Conservation (phyloP, 2,888 invertebrate genomes). For the Heliothis peltigera region DNA sequence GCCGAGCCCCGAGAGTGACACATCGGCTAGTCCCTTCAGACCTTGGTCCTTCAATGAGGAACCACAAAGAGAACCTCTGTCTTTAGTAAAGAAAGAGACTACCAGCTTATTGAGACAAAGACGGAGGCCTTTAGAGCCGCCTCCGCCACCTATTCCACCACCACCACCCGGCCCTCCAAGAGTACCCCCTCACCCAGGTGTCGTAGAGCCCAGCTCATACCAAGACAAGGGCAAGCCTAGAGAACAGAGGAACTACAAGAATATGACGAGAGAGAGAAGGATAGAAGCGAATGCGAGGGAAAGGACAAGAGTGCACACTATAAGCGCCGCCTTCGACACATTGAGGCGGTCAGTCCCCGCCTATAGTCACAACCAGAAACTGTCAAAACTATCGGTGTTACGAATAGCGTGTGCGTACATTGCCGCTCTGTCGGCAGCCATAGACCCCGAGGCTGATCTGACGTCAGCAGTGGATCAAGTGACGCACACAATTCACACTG, state of each 20-base stretch:
- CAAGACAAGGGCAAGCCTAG: conserved; percentile 80
- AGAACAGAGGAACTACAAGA: conserved; percentile 97
- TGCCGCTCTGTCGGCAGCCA: conserved; percentile 94
- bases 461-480: conserved; percentile 95
- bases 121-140: conserved; percentile 78
- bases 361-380: conserved; percentile 97
- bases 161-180: conserved; percentile 80
- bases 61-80: conserved; percentile 91
- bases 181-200: conserved; percentile 89
- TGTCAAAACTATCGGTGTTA: conserved; percentile 97
- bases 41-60: conserved; percentile 91
- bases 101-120: conserved; percentile 78
- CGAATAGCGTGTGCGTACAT: conserved; percentile 98
- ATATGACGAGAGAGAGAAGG: conserved; percentile 97
- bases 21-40: conserved; percentile 89
- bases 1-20: conserved; percentile 82
- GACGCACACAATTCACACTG: conserved; percentile 97
- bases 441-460: conserved; percentile 92
- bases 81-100: conserved; percentile 90
- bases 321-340: conserved; percentile 98
- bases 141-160: conserved; percentile 75
- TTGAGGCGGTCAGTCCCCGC: conserved; percentile 95
- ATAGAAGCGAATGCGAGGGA: conserved; percentile 98
- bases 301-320: conserved; percentile 97
- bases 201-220: conserved; percentile 70